Conservation (phyloP, 1,140 invertebrate genomes). For the Caenorhabditis inopinata region DNA sequence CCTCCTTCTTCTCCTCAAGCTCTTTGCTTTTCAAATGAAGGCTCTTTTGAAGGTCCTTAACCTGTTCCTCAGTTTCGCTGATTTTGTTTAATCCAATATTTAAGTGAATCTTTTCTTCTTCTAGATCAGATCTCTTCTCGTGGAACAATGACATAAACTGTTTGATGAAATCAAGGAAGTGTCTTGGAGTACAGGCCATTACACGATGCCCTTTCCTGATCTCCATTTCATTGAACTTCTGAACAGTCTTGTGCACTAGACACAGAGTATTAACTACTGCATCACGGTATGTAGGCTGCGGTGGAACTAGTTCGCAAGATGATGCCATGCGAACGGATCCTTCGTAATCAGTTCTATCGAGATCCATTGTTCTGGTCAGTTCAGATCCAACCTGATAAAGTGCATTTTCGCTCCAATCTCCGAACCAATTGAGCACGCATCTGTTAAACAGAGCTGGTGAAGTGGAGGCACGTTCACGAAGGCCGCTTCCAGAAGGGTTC, state of each 20-base stretch:
- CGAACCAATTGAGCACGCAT: slow-evolving; percentile 99
- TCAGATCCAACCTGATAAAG: slow-evolving; percentile 81
- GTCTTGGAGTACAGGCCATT: slow-evolving; percentile 94
- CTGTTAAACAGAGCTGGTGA: slow-evolving; percentile 98
- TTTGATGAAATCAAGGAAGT: slow-evolving; percentile 99
- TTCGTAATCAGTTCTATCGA: slow-evolving; percentile 68
- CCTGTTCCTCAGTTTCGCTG: slow-evolving; percentile 97
- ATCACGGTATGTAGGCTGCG: slow-evolving; percentile 79
- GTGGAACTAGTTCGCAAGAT: slow-evolving; percentile 72
- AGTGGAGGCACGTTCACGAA: slow-evolving; percentile 95
- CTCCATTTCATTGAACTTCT: slow-evolving; percentile 82
- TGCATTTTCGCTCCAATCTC: slow-evolving; percentile 97
- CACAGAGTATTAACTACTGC: slow-evolving; percentile 97
- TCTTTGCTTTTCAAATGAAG: slow-evolving; percentile 93
- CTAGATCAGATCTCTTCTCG: slow-evolving; percentile 94
- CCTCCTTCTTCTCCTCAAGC: slow-evolving; percentile 95
- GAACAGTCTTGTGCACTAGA: slow-evolving; percentile 93
- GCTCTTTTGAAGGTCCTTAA: slow-evolving; percentile 98
- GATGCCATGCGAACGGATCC: slow-evolving; percentile 57
- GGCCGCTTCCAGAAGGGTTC: slow-evolving; percentile 96
- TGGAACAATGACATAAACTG: slow-evolving; percentile 96
- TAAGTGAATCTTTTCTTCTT: slow-evolving; percentile 96
- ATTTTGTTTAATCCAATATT: slow-evolving; percentile 98
- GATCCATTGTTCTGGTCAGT: slow-evolving; percentile 71
- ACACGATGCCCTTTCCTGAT: slow-evolving; percentile 77